Evolutionary conservation across 2,888 invertebrate genomes (phyloP).

Genomic region (Malthinus flaveolus): DNA sequence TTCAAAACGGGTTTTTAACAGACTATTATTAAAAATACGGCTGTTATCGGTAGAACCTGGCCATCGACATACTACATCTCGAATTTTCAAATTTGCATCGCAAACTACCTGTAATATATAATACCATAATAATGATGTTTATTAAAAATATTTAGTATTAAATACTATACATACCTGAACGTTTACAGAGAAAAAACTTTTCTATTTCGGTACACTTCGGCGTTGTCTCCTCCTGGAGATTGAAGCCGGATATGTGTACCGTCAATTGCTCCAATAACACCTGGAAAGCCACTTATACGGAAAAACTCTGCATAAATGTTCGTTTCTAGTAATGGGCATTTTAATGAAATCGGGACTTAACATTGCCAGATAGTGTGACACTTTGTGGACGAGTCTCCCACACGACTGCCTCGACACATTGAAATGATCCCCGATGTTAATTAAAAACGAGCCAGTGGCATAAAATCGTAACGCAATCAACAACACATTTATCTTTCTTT

Average conservation of each 20-base stretch:
- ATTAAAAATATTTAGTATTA: no score
- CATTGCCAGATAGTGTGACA: not conserved
- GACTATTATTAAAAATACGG: not conserved
- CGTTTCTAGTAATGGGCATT: not conserved
- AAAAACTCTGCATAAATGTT: not conserved
- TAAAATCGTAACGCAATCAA: not conserved
- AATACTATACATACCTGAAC: not conserved
- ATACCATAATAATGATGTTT: no score
- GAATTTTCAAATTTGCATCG: not conserved
- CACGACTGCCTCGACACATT: not conserved
- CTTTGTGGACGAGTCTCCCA: not conserved
- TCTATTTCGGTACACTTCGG: not conserved
- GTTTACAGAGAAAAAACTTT: not conserved
- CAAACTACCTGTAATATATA: not conserved
- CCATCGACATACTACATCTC: not conserved
- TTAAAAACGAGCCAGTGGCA: not conserved
- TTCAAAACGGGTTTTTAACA: not conserved
- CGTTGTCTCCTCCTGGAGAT: not conserved
- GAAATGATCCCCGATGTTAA: not conserved
- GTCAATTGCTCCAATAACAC: not conserved
- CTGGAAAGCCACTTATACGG: not conserved
- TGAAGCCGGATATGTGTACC: not conserved
- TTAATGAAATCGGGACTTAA: not conserved
- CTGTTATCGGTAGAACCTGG: not conserved
- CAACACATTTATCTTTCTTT: no score